A percentile compares a stretch with the other conserved stretches of the same genome.
These are phyloP conservation scores for Notolabrus celidotus DNA, from an alignment of 2,797 vertebrate species.

Conservation along the genomic window DNA sequence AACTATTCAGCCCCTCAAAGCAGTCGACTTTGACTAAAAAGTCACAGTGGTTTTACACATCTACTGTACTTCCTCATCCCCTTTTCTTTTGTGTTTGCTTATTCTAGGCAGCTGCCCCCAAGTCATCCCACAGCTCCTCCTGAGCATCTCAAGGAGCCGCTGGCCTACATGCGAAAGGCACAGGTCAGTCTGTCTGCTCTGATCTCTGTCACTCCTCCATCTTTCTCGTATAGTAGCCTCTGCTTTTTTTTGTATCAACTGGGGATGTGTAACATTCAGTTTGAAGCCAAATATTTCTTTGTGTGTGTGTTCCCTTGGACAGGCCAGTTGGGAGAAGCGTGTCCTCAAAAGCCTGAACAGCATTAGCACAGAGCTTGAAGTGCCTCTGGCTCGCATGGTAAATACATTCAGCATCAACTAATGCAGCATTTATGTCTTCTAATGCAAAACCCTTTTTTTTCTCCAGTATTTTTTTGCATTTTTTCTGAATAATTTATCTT, in stretches of 20 bases:
- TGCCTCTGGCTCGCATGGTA: constrained; percentile 96
- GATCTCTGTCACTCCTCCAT: constrained; percentile 50
- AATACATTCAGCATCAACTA: constrained; percentile 17
- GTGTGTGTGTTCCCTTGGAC: constrained; percentile 51
- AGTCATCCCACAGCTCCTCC: constrained; percentile 88
- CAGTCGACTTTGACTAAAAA: constrained; percentile 14
- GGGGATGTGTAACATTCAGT: constrained; percentile 5
- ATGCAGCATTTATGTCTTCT: not conserved
- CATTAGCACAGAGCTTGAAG: constrained; percentile 95
- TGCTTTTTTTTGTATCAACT: not conserved
- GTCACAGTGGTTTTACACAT: constrained; percentile 5
- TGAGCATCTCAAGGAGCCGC: constrained; percentile 96
- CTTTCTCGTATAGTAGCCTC: not conserved
- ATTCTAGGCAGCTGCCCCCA: constrained; percentile 88
- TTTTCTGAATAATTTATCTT: not conserved
- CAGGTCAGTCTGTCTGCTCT: constrained; percentile 88
- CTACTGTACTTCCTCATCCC: not conserved
- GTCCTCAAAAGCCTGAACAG: constrained; percentile 98
- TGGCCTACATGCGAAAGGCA: constrained; percentile 96
- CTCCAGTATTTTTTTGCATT: not conserved
- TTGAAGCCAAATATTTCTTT: constrained; percentile 18
- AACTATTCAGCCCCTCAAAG: not conserved
- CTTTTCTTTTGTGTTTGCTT: constrained; percentile 35
- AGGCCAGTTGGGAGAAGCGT: constrained; percentile 98
- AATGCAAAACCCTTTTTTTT: not conserved